A percentile compares a stretch with the other conserved stretches of the same genome.
These are phyloP conservation scores for Chondrosia reniformis DNA, from an alignment of 37 sponge, comb jelly and placozoan species.

Conservation along the genomic window DNA sequence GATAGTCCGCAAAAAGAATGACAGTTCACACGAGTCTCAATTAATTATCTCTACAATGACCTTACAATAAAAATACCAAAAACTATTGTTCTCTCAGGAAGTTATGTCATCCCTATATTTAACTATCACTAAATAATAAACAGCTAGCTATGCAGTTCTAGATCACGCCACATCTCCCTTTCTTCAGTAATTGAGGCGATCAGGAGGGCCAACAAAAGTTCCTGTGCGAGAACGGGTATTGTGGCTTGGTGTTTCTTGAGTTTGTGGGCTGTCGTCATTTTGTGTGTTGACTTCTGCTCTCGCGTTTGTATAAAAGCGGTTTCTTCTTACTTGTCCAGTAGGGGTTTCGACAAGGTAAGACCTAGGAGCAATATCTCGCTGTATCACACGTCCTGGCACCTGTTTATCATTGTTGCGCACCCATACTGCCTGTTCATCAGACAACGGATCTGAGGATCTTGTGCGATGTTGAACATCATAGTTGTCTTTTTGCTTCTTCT, in stretches of 20 bases:
- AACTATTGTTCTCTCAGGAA: too few species aligned
- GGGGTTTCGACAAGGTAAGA: constrained; percentile 14
- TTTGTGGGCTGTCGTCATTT: background rate
- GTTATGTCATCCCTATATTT: too few species aligned
- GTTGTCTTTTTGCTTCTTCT: background rate
- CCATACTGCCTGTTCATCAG: constrained; percentile 8
- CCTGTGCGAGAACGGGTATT: constrained; percentile 4
- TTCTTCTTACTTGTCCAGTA: constrained; percentile 4
- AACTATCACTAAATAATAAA: too few species aligned
- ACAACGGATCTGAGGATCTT: background rate
- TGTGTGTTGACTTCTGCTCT: background rate
- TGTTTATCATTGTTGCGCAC: constrained; percentile 11
- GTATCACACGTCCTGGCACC: background rate
- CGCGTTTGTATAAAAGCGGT: too few species aligned
- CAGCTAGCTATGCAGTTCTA: too few species aligned
- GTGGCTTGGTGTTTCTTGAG: too few species aligned
- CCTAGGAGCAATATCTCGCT: background rate
- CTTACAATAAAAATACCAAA: too few species aligned
- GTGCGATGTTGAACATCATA: constrained; percentile 1
- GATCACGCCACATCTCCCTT: constrained; percentile 14
- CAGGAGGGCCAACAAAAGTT: background rate
- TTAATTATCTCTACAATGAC: too few species aligned
- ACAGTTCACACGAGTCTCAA: too few species aligned
- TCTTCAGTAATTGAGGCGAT: background rate
- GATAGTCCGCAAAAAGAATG: too few species aligned